Evolutionary conservation across 2,888 invertebrate species (phyloP).

Genomic region (Agapostemon virescens): DNA sequence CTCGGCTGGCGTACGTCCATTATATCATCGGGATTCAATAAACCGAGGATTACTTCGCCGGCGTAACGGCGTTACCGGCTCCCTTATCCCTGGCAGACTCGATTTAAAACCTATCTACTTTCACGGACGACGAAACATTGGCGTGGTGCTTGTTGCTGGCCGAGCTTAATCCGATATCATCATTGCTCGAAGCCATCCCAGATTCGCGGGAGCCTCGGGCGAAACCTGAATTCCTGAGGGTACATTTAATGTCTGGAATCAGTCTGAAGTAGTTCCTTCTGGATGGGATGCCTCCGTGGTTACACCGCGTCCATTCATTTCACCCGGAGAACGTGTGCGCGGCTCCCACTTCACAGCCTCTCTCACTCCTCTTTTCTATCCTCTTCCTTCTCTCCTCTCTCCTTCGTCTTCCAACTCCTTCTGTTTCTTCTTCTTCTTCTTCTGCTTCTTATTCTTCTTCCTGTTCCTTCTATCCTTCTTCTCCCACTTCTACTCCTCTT

Average conservation of each 20-base stretch:
- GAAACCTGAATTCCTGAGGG: conserved; percentile 62
- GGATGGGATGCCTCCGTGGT: conserved; percentile 52
- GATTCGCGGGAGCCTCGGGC: conserved; percentile 66
- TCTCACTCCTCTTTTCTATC: background rate
- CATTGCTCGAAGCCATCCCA: conserved; percentile 66
- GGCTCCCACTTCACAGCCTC: conserved; percentile 2
- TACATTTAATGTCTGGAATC: conserved; percentile 64
- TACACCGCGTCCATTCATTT: conserved; percentile 62
- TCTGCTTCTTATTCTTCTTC: background rate
- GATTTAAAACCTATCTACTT: conserved; percentile 68
- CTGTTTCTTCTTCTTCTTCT: background rate
- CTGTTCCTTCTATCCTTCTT: background rate
- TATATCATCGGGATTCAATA: conserved; percentile 59
- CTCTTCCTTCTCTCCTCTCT: background rate
- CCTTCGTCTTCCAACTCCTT: background rate
- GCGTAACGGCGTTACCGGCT: background rate
- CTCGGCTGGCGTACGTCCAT: conserved; percentile 50
- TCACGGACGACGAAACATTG: conserved; percentile 51
- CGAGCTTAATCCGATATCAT: conserved; percentile 63
- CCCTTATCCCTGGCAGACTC: conserved; percentile 40
- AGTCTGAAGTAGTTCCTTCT: conserved; percentile 42
- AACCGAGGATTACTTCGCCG: conserved; percentile 54
- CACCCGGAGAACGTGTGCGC: conserved; percentile 21
- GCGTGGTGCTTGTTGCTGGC: conserved; percentile 46
- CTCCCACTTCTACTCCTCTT: background rate